A percentile compares a stretch with the other conserved stretches of the same genome.
Evolutionary conservation across 1,140 invertebrate genomes (phyloP).

Genomic region (Brachionus paranguensis): DNA sequence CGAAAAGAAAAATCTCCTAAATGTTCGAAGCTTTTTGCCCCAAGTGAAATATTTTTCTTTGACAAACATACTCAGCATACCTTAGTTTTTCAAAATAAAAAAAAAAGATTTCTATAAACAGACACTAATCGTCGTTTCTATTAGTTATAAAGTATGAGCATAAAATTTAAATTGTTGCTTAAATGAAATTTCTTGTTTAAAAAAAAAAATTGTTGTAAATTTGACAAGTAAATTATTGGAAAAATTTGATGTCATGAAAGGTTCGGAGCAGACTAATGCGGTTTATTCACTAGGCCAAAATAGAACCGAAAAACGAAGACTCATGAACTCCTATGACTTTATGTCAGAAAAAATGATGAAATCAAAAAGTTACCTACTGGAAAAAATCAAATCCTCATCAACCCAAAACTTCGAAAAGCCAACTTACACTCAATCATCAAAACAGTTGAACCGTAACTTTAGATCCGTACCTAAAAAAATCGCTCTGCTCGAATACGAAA

Average conservation of each 20-base stretch:
- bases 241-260: conserved; percentile 8
- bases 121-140: conserved; percentile 15
- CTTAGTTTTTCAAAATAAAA: neutral
- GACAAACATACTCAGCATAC: conserved; percentile 14
- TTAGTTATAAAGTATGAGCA: neutral
- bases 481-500: neutral
- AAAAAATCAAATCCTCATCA: conserved; percentile 5
- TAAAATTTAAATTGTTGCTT: neutral
- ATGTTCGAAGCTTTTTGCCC: neutral
- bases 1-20: neutral
- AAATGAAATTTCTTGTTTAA: neutral
- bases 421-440: neutral
- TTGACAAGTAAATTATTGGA: neutral
- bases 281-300: neutral
- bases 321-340: neutral
- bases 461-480: neutral
- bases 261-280: neutral
- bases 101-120: conserved; percentile 21
- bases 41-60: neutral
- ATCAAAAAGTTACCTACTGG: neutral
- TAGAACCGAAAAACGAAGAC: neutral
- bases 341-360: neutral
- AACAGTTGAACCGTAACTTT: neutral
- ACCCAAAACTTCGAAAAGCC: neutral
- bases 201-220: neutral